Base-by-base conservation (phyloP, 2,797 vertebrate species). In the Falco berigora region DNA sequence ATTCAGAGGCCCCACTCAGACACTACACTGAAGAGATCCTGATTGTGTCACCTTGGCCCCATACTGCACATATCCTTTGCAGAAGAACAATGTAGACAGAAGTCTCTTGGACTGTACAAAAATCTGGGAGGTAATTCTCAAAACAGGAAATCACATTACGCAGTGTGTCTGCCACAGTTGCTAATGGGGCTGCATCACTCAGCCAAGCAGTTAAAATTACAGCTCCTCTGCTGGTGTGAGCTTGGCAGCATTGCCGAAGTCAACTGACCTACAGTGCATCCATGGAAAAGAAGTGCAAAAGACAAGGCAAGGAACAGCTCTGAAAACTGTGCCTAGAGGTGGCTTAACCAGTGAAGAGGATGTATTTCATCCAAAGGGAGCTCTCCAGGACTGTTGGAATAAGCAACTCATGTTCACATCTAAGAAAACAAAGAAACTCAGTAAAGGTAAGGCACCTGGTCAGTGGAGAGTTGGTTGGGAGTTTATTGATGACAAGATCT, bases 41-140 rank as follows among this genome's bases (percentile, higher is more conserved):
- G 91, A 92, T 56, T 95, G 94, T 97, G 95, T 96, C 96, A 95
- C 88, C 86, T 93, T 76, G 88, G 81, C 90, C 92, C 75, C 78
- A 90, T 55, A 94, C 38, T 0, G 75, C 78, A 96, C 86, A 81
- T 59, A 91, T 81, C 86, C 96, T 96, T 28, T 95, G 86, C 78
- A 84, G 84, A 91, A 95, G 90, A 95, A 95, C 93, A 95, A 95
- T 84, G 93, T 23, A 88, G 72, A 22, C 72, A 78, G 86, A 40
- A 95, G 86, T 50, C 86, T 90, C 83, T 23, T 86, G 75, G 73
- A 83, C 72, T 66, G 52, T 34, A 71, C 15, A 73, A 88, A 90
- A 91, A 78, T 7, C 27, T 66, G 58, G 49, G 90, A 94, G 72
- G 72, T 56, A 72, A 80, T 75, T 93, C 64, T 69, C 78, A 66